A percentile compares a stretch with the other conserved stretches of the same genome.
phyloP scores from a whole-genome alignment of 2,888 invertebrate genomes.

The Phyto melanocephala region DNA sequence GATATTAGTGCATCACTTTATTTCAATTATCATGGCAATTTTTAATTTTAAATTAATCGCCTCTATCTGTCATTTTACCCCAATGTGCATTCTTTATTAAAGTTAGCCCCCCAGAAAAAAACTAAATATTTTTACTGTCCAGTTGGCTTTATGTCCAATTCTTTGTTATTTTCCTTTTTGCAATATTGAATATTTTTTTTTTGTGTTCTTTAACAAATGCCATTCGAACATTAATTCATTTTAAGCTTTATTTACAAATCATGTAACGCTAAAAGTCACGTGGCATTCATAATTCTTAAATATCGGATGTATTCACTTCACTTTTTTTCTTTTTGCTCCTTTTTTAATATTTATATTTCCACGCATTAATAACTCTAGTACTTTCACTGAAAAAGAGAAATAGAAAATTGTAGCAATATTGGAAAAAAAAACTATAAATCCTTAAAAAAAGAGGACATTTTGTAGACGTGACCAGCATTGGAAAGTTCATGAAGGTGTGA shows the following conservation, averaged over 20 bases:
- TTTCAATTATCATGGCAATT: too few relatives aligned
- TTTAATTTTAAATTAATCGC: too few relatives aligned
- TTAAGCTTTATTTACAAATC: conserved; percentile 70
- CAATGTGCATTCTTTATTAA: too few relatives aligned
- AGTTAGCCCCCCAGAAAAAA: too few relatives aligned
- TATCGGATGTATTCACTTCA: conserved; percentile 70
- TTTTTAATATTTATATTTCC: conserved; percentile 37
- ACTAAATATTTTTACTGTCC: not conserved
- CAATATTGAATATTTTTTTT: not conserved
- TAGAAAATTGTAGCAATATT: conserved; percentile 19
- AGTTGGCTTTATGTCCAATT: conserved; percentile 59
- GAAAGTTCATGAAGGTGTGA: conserved; percentile 58
- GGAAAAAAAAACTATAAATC: conserved; percentile 47
- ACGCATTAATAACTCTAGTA: conserved; percentile 46
- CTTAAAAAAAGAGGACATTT: conserved; percentile 40
- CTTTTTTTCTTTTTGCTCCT: conserved; percentile 1
- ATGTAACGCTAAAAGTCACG: conserved; percentile 71
- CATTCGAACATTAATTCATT: conserved; percentile 64
- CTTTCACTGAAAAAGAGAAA: conserved; percentile 38
- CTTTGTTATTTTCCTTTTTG: not conserved
- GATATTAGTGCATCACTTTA: too few relatives aligned
- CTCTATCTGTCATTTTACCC: too few relatives aligned
- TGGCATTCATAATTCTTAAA: conserved; percentile 78
- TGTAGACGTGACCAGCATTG: conserved; percentile 72
- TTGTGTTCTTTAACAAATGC: conserved; percentile 55